Percentiles rank a stretch among this genome's conserved stretches.
These are phyloP conservation scores for Ammospiza caudacuta DNA, from an alignment of 2,113 vertebrate species.

Conservation along the genomic window DNA sequence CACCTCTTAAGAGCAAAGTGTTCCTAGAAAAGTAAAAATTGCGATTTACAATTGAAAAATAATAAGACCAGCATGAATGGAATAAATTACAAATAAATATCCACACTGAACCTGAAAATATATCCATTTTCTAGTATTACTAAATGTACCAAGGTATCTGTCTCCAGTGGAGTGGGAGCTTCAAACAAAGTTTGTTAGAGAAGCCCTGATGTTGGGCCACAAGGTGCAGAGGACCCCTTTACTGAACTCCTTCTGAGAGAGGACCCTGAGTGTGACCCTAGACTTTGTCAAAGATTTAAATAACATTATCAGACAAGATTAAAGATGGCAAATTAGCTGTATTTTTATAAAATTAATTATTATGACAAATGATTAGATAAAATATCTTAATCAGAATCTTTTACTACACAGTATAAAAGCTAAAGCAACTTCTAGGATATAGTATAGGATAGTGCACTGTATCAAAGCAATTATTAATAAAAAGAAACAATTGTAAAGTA, in stretches of 20 bases:
- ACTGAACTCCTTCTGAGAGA: neutral
- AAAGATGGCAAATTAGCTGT: neutral
- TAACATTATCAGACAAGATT: too few relatives aligned
- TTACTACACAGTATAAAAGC: neutral
- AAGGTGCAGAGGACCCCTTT: neutral
- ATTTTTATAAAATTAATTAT: neutral
- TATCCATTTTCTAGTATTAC: neutral
- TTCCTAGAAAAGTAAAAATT: neutral
- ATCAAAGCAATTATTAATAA: neutral
- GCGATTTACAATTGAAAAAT: neutral
- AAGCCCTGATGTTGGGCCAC: neutral
- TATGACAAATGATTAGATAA: neutral
- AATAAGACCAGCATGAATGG: neutral
- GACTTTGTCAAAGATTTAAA: neutral
- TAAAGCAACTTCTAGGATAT: neutral
- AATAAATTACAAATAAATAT: neutral
- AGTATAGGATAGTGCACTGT: neutral
- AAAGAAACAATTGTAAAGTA: neutral
- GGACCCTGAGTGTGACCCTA: accelerated
- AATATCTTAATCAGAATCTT: neutral
- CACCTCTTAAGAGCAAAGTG: neutral
- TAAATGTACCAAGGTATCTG: neutral
- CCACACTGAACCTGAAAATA: neutral
- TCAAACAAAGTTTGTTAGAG: neutral
- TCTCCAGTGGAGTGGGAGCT: accelerated